phyloP scores from a whole-genome alignment of 2,113 vertebrate genomes.

The Ursus arctos region DNA sequence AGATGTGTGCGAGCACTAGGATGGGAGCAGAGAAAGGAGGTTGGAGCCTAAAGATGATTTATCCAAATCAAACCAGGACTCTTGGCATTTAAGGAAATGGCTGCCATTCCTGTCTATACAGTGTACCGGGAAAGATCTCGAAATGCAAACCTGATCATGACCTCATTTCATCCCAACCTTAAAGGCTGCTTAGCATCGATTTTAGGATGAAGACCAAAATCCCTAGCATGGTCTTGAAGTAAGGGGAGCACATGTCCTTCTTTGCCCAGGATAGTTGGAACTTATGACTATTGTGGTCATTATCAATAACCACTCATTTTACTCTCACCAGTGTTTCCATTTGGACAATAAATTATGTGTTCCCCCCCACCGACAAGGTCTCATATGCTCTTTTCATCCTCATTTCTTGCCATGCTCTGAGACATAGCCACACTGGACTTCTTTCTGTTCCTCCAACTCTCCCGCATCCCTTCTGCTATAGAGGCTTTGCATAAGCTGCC shows the following conservation, averaged over 20 bases:
- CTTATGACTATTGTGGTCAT: neutral
- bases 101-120: slow-evolving; percentile 49
- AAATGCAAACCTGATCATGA: neutral
- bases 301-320: neutral
- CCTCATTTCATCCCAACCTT: neutral
- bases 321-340: neutral
- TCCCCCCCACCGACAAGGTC: neutral
- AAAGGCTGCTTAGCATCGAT: neutral
- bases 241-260: neutral
- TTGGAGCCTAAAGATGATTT: slow-evolving; percentile 70
- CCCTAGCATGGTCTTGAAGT: neutral
- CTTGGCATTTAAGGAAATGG: slow-evolving; percentile 79
- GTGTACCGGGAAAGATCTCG: slow-evolving; percentile 40
- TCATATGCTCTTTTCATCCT: neutral
- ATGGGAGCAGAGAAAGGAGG: slow-evolving; percentile 48
- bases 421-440: neutral
- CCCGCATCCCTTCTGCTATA: neutral
- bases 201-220: neutral
- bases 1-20: slow-evolving; percentile 81
- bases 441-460: neutral
- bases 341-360: neutral
- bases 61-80: slow-evolving; percentile 71
- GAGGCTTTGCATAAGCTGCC: neutral
- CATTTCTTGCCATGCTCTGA: neutral
- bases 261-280: neutral